These are phyloP conservation scores for Epizoanthus illoricatus DNA, from an alignment of 92 coral and sea anemone genomes.

Conservation along the genomic window DNA sequence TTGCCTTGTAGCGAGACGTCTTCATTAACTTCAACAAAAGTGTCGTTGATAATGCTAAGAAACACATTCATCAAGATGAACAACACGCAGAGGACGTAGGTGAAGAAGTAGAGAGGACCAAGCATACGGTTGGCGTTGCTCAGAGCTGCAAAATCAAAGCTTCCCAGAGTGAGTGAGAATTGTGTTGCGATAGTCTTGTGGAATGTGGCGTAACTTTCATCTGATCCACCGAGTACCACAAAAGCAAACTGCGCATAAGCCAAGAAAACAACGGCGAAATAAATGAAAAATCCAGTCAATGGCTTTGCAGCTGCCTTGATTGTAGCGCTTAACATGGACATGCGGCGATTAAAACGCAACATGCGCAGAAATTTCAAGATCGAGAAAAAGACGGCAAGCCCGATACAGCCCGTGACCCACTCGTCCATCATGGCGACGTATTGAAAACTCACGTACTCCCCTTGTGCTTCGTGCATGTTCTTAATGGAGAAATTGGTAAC, in stretches of 20 bases:
- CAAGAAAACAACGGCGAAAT: conserved; percentile 76
- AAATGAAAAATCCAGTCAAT: conserved; percentile 68
- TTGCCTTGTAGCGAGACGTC: conserved; percentile 84
- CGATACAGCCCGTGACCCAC: conserved; percentile 88
- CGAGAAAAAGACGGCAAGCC: conserved; percentile 91
- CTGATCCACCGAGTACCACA: conserved; percentile 60
- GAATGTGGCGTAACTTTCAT: conserved; percentile 71
- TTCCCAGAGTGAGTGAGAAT: conserved; percentile 84
- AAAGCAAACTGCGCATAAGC: conserved; percentile 85
- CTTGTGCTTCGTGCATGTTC: conserved; percentile 62
- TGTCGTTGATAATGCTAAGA: conserved; percentile 80
- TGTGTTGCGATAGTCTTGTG: conserved; percentile 71
- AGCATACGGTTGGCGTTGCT: conserved; percentile 63
- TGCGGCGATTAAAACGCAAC: conserved; percentile 89
- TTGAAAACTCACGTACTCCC: conserved; percentile 53
- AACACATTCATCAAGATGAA: conserved; percentile 92
- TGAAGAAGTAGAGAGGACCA: conserved; percentile 86
- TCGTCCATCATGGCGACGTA: conserved; percentile 92
- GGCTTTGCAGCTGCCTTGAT: conserved; percentile 77
- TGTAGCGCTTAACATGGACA: conserved; percentile 71
- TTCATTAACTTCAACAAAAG: conserved; percentile 68
- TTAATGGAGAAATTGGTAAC: conserved; percentile 53
- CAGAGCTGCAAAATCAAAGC: conserved; percentile 72
- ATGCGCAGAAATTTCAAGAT: conserved; percentile 85
- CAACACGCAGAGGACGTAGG: conserved; percentile 68